These are phyloP conservation scores for Mus minutoides DNA, from an alignment of 2,797 vertebrate genomes.

Conservation along the genomic window DNA sequence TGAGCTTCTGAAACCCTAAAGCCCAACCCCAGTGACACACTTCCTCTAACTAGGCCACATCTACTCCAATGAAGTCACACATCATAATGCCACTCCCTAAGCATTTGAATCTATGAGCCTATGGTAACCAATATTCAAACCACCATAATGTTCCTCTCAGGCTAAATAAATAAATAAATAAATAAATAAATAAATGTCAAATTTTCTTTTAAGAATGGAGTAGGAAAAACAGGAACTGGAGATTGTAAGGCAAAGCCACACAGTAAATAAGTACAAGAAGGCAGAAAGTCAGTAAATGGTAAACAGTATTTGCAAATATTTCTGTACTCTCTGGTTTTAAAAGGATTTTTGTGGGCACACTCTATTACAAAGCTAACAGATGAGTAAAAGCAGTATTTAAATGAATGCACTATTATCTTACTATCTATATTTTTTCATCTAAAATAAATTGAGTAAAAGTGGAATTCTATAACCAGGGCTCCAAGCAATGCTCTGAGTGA, in stretches of 20 bases:
- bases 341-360: neutral
- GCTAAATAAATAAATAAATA: fast-evolving
- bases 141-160: neutral
- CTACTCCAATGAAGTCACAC: neutral
- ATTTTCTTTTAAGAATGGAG: neutral
- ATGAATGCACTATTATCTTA: neutral
- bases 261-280: neutral
- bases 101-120: neutral
- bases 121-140: too few species aligned
- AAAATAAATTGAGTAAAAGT: neutral
- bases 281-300: neutral
- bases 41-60: neutral
- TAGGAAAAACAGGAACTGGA: neutral
- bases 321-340: neutral
- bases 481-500: neutral
- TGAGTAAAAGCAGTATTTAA: neutral
- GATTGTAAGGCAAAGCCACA: neutral
- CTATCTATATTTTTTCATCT: neutral
- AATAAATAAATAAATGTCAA: neutral
- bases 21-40: neutral
- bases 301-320: neutral
- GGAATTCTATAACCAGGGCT: neutral
- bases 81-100: neutral
- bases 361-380: neutral
- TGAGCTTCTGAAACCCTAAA: neutral